Evolutionary conservation across 2,888 invertebrate genomes (phyloP), one percentile per base, ranked within the genome.

Genomic region (Oxytorus armatus): DNA sequence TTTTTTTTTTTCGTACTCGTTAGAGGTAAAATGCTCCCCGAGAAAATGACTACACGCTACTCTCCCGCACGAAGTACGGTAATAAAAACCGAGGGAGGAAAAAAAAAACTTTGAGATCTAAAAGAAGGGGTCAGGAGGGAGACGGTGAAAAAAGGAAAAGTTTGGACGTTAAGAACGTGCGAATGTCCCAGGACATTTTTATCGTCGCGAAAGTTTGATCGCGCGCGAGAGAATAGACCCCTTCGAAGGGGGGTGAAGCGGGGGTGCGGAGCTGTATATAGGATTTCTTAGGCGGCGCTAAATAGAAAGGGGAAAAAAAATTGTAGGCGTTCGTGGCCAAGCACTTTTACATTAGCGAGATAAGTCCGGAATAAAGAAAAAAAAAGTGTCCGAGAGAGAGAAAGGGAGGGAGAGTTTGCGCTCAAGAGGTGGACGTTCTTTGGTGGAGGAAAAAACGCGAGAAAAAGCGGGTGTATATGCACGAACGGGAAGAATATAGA

Each of bases 341-440:
- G 69, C 79, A 88, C 86, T 90, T 89, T 90, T 89, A 88, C 90
- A 90, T 91, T 90, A 89, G 88, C 84, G 84, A 88, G 90, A 90
- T 91, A 91, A 90, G 87, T 89, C 86, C 65, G 74, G 51, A 77
- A 76, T 63, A 69, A 79, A 83, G 79, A 63, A 69, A 42, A 59
- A 14, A 7, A 53, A 29, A 44, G 42, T 57, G 49, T 39, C 5
- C 3, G 21, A 18, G 44, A 42, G 44, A 49, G 42, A 18, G 57
- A 42, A 25, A 42, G 39, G 39, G 29, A 16, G 49, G 14, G 16
- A 23, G 66, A 57, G 33, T 66, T 66, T 21, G 36, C 36, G 16
- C 47, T 11, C n/a, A 51, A 66, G 73, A 14, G 51, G 57, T 29
- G 53, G 51, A 49, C 51, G 23, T 29, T 2, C 36, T 36, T 23